These are phyloP conservation scores for Eupithecia dodoneata DNA, from an alignment of 2,888 invertebrate genomes.

Conservation along the genomic window DNA sequence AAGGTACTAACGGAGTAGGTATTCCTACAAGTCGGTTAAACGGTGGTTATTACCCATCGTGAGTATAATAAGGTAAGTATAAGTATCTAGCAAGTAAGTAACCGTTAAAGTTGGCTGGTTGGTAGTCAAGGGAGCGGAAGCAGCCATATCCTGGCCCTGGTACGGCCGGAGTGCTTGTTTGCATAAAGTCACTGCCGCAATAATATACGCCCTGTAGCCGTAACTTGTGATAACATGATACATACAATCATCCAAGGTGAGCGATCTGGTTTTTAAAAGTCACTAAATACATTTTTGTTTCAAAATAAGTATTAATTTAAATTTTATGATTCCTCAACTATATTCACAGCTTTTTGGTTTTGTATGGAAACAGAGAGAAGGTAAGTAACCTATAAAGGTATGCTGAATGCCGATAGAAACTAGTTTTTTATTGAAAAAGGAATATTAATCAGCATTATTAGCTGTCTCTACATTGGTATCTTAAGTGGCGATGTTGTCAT, in stretches of 20 bases:
- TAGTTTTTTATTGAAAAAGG: slow-evolving; percentile 6
- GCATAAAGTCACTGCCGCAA: slow-evolving; percentile 64
- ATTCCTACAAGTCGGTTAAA: not conserved
- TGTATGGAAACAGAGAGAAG: slow-evolving; percentile 1
- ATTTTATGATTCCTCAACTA: not conserved
- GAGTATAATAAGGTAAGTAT: slow-evolving; percentile 17
- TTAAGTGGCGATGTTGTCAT: slow-evolving; percentile 44
- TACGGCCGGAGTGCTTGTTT: slow-evolving; percentile 53
- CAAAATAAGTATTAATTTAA: not conserved
- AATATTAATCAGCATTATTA: slow-evolving; percentile 11
- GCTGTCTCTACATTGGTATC: slow-evolving; percentile 2
- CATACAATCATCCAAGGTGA: not conserved
- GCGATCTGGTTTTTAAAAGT: slow-evolving; percentile 8
- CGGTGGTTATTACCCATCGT: slow-evolving; percentile 12
- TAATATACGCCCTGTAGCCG: slow-evolving; percentile 49
- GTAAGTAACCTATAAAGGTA: slow-evolving; percentile 7
- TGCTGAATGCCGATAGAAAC: slow-evolving; percentile 5
- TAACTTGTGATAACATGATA: not conserved
- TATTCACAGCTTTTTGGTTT: not conserved
- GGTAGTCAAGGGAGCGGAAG: slow-evolving; percentile 67
- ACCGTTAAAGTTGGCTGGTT: slow-evolving; percentile 65
- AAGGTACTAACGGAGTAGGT: not conserved
- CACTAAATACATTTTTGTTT: not conserved
- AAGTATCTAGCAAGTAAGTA: slow-evolving; percentile 36
- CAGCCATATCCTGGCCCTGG: slow-evolving; percentile 74